Conservation (phyloP, 2,888 invertebrate species). For the Cephonodes hylas region DNA sequence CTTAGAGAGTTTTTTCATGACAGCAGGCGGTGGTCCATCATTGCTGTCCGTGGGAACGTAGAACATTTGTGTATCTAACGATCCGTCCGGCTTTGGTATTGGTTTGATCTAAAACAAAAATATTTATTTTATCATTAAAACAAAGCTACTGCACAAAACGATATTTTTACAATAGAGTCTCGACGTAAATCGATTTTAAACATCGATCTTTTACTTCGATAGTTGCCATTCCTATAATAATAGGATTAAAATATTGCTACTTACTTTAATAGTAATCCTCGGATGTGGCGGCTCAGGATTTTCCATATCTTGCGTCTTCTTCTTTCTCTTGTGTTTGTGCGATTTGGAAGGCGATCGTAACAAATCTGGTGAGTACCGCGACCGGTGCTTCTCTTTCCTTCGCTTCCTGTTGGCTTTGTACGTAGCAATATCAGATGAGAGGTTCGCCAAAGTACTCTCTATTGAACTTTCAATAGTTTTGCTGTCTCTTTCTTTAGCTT, state of each 20-base stretch:
- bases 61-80: constrained; percentile 88
- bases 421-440: constrained; percentile 74
- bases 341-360: constrained; percentile 85
- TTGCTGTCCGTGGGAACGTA: constrained; percentile 86
- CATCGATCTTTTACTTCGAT: too few relatives aligned
- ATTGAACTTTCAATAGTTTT: constrained; percentile 73
- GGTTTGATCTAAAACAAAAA: constrained; percentile 84
- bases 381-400: constrained; percentile 88
- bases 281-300: constrained; percentile 82
- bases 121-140: background rate
- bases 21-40: constrained; percentile 74
- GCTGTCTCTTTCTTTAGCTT: constrained; percentile 67
- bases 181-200: too few relatives aligned
- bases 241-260: background rate
- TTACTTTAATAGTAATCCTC: constrained; percentile 90
- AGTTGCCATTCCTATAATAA: background rate
- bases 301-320: constrained; percentile 86
- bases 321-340: constrained; percentile 90
- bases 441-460: constrained; percentile 70
- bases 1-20: constrained; percentile 67
- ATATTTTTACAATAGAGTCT: too few relatives aligned
- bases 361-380: constrained; percentile 86
- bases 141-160: background rate
- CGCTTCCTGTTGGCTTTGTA: constrained; percentile 85
- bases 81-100: constrained; percentile 89